These are phyloP conservation scores for Danionella dracula DNA, from an alignment of 2,797 vertebrate species.

Conservation along the genomic window DNA sequence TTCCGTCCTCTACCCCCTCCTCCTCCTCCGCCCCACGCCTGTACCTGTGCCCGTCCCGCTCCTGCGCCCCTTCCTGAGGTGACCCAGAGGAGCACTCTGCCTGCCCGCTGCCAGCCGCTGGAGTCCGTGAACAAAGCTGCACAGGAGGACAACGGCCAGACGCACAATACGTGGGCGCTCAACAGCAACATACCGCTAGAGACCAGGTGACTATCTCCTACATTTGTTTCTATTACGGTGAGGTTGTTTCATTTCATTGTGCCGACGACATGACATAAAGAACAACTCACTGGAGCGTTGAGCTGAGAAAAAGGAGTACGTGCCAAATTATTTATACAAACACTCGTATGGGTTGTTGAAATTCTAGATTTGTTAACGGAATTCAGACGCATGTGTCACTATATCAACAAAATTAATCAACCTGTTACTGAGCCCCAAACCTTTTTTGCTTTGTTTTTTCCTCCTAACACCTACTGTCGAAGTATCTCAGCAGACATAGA, in stretches of 20 bases:
- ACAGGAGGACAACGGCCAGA: conserved; percentile 59
- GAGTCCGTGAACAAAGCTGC: conserved; percentile 45
- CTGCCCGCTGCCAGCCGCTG: conserved; percentile 71
- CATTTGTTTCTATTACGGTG: neutral
- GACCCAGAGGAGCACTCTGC: conserved; percentile 77
- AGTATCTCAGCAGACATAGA: too few relatives aligned
- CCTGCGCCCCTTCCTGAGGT: conserved; percentile 54
- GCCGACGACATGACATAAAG: too few relatives aligned
- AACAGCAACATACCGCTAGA: conserved; percentile 86
- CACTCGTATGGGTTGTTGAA: too few relatives aligned
- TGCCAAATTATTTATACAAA: too few relatives aligned
- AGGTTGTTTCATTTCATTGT: neutral
- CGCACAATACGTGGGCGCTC: conserved; percentile 83
- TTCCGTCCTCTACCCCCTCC: conserved; percentile 39
- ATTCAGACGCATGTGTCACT: too few relatives aligned
- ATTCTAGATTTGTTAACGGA: too few relatives aligned
- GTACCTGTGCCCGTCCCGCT: conserved; percentile 38
- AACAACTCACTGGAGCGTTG: too few relatives aligned
- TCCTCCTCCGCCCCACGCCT: conserved; percentile 35
- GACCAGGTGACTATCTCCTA: conserved; percentile 68
- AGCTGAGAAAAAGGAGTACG: too few relatives aligned
- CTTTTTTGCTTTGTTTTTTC: too few relatives aligned
- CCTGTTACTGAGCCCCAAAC: too few relatives aligned
- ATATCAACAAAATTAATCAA: too few relatives aligned
- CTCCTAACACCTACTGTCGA: too few relatives aligned